Conservation (phyloP, 2,113 vertebrate genomes). For the Solenodon paradoxus region DNA sequence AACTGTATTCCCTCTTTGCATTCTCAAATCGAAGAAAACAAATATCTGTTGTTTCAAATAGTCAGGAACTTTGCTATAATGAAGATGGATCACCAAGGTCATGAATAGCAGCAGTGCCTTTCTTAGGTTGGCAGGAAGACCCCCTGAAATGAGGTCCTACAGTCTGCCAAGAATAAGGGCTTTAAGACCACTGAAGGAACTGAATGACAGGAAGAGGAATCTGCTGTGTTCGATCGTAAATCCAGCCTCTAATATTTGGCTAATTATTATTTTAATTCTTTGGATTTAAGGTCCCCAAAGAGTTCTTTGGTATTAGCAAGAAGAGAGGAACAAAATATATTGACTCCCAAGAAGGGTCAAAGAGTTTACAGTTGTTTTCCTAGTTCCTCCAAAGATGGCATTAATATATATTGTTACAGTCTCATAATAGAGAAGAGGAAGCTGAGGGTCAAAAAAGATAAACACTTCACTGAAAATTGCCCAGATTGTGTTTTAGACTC, state of each 20-base stretch:
- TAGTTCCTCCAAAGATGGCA: neutral
- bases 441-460: neutral
- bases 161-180: neutral
- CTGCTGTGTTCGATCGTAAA: neutral
- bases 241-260: neutral
- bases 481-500: neutral
- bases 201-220: neutral
- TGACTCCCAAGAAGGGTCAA: neutral
- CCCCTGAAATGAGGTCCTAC: neutral
- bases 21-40: constrained; percentile 21
- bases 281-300: neutral
- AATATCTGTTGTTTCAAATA: constrained; percentile 5
- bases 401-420: constrained; percentile 15
- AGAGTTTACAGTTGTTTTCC: neutral
- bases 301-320: constrained; percentile 17
- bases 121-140: neutral
- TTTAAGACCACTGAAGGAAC: neutral
- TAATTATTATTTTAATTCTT: neutral
- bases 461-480: neutral
- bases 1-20: constrained; percentile 15
- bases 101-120: neutral
- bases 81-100: neutral
- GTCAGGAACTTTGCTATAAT: neutral
- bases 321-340: neutral
- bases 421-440: neutral